Conservation (phyloP, 2,797 vertebrate genomes). For the Pteronotus mesoamericanus region DNA sequence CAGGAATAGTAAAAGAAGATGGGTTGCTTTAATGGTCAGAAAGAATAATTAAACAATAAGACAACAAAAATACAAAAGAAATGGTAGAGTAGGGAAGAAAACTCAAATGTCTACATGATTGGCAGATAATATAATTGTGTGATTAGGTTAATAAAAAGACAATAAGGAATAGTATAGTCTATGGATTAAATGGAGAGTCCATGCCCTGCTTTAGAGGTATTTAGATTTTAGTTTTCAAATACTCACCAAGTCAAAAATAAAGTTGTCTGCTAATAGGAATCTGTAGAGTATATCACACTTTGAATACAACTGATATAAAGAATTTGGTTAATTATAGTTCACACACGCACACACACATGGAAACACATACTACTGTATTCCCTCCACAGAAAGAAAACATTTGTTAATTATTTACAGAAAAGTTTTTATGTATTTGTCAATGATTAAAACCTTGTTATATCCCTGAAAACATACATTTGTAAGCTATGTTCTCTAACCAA, state of each 20-base stretch:
- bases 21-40: not conserved
- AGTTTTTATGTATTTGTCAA: not conserved
- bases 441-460: not conserved
- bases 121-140: not conserved
- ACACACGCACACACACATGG: not conserved
- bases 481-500: not conserved
- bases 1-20: not conserved
- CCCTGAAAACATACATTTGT: not conserved
- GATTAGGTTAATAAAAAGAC: not conserved
- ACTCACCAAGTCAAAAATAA: not conserved
- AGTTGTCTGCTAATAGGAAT: not conserved
- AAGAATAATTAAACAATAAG: not conserved
- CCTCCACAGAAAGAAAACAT: not conserved
- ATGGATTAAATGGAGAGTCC: not conserved
- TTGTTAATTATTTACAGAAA: not conserved
- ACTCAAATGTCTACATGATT: not conserved
- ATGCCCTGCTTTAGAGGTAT: not conserved
- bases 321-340: not conserved
- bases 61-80: not conserved
- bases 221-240: not conserved
- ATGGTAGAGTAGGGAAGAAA: not conserved
- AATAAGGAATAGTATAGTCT: not conserved
- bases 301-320: not conserved
- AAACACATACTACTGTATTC: not conserved
- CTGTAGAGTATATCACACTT: not conserved